A percentile compares a stretch with the other conserved stretches of the same genome.
Conservation (phyloP, 2,113 vertebrate genomes). For the Periophthalmus modestus region DNA sequence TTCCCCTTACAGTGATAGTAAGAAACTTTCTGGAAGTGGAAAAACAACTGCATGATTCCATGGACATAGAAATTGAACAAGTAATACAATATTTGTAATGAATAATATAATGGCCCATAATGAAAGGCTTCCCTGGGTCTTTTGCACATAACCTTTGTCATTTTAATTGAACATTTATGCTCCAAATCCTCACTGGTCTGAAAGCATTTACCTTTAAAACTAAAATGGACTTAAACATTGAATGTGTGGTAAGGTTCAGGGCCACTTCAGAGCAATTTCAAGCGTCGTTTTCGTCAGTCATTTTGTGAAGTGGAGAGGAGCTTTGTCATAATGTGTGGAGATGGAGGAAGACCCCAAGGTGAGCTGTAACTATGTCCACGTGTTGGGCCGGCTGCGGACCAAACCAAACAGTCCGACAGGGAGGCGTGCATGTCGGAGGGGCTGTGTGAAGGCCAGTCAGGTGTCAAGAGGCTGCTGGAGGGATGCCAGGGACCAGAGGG, state of each 20-base stretch:
- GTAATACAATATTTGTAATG: not conserved
- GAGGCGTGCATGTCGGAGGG: conserved; percentile 47
- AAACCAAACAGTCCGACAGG: conserved; percentile 55
- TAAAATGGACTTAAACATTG: conserved; percentile 54
- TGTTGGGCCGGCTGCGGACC: conserved; percentile 53
- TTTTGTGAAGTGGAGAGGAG: conserved; percentile 24
- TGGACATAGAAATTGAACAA: not conserved
- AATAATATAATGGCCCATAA: conserved; percentile 13
- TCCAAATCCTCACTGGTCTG: conserved; percentile 29
- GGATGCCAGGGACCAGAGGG: conserved; percentile 33
- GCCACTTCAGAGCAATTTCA: conserved; percentile 51
- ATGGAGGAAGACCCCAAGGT: conserved; percentile 49
- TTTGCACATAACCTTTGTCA: conserved; percentile 24
- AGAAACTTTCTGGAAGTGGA: too few species aligned
- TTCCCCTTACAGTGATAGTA: too few species aligned
- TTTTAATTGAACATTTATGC: conserved; percentile 26
- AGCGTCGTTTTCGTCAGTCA: conserved; percentile 39
- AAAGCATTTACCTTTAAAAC: conserved; percentile 54
- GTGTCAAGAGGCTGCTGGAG: conserved; percentile 50
- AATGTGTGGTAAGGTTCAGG: conserved; percentile 52
- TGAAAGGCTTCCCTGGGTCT: conserved; percentile 25
- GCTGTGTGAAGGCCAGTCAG: conserved; percentile 46
- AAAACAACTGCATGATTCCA: too few species aligned
- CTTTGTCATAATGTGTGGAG: conserved; percentile 16
- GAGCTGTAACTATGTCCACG: conserved; percentile 66